Evolutionary conservation across 2,797 vertebrate species (phyloP), one percentile per base, ranked within the genome.

Genomic region (Nannoperca australis): DNA sequence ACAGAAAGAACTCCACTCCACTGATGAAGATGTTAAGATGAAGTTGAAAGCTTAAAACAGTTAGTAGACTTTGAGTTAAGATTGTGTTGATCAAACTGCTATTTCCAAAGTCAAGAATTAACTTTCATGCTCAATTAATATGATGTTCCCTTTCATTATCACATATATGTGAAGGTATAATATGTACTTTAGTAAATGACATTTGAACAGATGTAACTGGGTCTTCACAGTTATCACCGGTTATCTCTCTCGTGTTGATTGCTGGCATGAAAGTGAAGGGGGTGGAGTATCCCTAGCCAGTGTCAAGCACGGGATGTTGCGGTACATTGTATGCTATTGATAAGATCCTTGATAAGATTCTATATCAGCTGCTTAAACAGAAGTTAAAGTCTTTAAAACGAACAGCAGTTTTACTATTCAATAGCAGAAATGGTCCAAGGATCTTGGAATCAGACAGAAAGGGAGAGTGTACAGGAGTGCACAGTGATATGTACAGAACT

Each of bases 401-500:
- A 17, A 7, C 47, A 34, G 11, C 4, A 10, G 38, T 44, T 60
- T 42, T n/a, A 34, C 36, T 20, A 14, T 10, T 75, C n/a, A 73
- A 36, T 24, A 47, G 49, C 1, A 47, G 54, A 58, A 56, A 44
- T 9, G n/a, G 45, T 82, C 55, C 13, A 5, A 61, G 59, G 4
- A 32, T 32, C 58, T 45, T 58, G 60, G 55, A 78, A 30, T 1
- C 56, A 84, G 81, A 85, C 79, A 73, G 67, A 76, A 67, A 75
- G 70, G 44, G 9, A 50, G 6, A 4, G 22, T 3, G 9, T 15
- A 38, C 66, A 65, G 54, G 50, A 40, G 34, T 61, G 61, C 76
- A 58, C 74, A 50, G 61, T 56, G 69, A 80, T 44, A 9, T n/a
- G 38, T 27, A 47, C 13, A 18, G 49, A 2, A 42, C 9, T 30